Conservation (phyloP, 2,888 invertebrate genomes). For the Heliconius cydno region DNA sequence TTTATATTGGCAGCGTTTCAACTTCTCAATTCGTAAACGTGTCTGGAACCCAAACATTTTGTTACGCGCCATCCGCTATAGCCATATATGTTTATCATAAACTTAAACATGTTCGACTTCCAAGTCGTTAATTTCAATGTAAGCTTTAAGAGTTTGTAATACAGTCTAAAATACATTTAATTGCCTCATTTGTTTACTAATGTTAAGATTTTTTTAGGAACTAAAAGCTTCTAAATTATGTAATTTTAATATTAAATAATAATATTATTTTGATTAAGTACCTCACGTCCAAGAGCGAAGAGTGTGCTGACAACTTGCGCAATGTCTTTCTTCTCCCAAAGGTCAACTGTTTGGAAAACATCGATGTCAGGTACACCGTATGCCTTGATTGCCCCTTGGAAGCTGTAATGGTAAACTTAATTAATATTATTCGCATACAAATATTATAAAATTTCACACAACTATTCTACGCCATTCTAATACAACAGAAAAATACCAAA, state of each 20-base stretch:
- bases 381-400: slow-evolving; percentile 92
- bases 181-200: slow-evolving; percentile 44
- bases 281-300: slow-evolving; percentile 93
- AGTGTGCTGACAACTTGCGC: slow-evolving; percentile 92
- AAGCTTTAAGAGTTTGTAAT: not conserved
- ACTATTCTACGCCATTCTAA: too few species aligned
- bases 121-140: slow-evolving; percentile 40
- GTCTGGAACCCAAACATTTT: slow-evolving; percentile 55
- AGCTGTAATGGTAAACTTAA: slow-evolving; percentile 69
- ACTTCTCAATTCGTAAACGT: slow-evolving; percentile 67
- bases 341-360: slow-evolving; percentile 98
- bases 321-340: slow-evolving; percentile 97
- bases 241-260: not conserved
- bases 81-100: slow-evolving; percentile 51
- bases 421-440: not conserved
- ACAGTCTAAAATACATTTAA: slow-evolving; percentile 30
- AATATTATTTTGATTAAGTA: slow-evolving; percentile 65
- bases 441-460: not conserved
- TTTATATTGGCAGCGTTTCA: slow-evolving; percentile 73
- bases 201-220: not conserved
- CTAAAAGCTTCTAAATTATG: not conserved
- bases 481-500: too few species aligned
- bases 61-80: slow-evolving; percentile 40
- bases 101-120: slow-evolving; percentile 42
- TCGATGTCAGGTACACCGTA: slow-evolving; percentile 96